Evolutionary conservation across 2,797 vertebrate species (phyloP).

Genomic region (Lacerta agilis): DNA sequence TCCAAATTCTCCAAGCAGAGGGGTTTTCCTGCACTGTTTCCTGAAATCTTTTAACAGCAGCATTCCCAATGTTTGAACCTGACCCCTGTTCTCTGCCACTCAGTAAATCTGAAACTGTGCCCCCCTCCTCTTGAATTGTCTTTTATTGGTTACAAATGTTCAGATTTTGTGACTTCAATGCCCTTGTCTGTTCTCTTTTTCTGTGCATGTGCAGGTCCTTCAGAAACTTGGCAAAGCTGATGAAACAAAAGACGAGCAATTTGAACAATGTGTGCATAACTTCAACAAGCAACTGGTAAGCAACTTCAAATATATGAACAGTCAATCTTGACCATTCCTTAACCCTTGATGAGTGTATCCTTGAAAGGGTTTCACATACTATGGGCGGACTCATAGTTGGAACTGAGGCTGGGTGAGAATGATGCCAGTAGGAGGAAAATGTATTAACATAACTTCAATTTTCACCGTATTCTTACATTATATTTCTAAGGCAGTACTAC

Average conservation of each 20-base stretch:
- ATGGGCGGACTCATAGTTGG: neutral
- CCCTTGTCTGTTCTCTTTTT: conserved; percentile 12
- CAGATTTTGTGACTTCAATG: neutral
- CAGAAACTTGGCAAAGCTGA: conserved; percentile 99
- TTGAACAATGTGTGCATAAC: conserved; percentile 97
- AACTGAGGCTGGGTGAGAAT: neutral
- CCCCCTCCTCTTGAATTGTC: too few relatives aligned
- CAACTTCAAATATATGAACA: neutral
- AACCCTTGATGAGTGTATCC: neutral
- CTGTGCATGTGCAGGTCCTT: conserved; percentile 84
- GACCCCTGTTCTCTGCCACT: neutral
- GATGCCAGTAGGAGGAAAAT: neutral
- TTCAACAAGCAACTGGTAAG: conserved; percentile 98
- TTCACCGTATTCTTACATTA: neutral
- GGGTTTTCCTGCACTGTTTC: too few relatives aligned
- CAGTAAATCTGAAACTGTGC: neutral
- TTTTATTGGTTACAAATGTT: conserved; percentile 5
- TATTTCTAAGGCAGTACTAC: neutral
- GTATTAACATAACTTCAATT: neutral
- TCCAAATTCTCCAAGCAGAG: neutral
- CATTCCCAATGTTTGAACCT: neutral
- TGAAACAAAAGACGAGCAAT: conserved; percentile 96
- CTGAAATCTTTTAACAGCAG: neutral
- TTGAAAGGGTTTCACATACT: neutral
- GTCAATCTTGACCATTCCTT: neutral